These are phyloP conservation scores for Meganola albula DNA, from an alignment of 2,888 invertebrate species.

Conservation along the genomic window DNA sequence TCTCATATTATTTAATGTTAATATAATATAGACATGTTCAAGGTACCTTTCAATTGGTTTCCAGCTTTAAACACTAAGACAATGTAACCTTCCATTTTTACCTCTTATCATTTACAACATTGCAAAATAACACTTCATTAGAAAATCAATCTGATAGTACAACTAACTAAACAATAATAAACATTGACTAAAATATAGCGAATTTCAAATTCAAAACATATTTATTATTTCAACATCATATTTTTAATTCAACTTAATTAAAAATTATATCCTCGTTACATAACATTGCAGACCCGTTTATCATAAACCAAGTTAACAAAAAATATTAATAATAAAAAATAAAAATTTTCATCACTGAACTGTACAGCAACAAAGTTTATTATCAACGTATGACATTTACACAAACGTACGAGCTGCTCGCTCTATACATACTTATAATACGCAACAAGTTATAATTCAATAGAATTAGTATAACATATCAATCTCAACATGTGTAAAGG, in stretches of 20 bases:
- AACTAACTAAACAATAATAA: constrained; percentile 63
- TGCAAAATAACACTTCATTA: constrained; percentile 71
- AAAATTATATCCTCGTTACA: constrained; percentile 62
- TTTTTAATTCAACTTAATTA: constrained; percentile 63
- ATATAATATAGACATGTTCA: constrained; percentile 78
- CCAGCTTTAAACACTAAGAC: constrained; percentile 74
- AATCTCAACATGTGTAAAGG: constrained; percentile 77
- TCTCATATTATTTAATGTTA: constrained; percentile 79
- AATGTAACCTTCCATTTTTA: constrained; percentile 66
- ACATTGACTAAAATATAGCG: constrained; percentile 73
- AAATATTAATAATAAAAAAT: constrained; percentile 59
- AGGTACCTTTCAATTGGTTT: constrained; percentile 77
- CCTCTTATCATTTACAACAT: constrained; percentile 67
- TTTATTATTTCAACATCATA: constrained; percentile 46
- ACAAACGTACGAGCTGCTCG: constrained; percentile 29
- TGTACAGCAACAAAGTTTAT: constrained; percentile 55
- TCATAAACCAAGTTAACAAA: constrained; percentile 72
- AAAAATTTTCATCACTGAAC: constrained; percentile 60
- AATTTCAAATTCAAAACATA: constrained; percentile 67
- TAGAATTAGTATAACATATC: constrained; percentile 77
- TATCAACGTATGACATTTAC: constrained; percentile 41
- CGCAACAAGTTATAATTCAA: constrained; percentile 76
- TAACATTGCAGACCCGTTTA: constrained; percentile 74
- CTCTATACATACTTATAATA: constrained; percentile 62
- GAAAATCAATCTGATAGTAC: constrained; percentile 61